Evolutionary conservation across 2,797 vertebrate genomes (phyloP).

Genomic region (Sebastes kiyomatsui): DNA sequence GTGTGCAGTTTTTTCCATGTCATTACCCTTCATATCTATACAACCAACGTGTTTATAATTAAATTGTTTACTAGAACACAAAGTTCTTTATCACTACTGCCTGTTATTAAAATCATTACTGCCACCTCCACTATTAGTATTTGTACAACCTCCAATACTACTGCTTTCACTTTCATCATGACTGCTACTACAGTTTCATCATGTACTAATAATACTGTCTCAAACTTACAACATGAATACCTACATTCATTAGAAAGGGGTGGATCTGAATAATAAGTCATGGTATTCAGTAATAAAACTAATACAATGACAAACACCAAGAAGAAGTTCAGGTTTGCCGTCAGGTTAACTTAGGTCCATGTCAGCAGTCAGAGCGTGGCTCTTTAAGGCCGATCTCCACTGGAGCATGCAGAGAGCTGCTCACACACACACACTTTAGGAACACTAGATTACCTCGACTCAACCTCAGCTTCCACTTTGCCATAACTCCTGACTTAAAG

Average conservation of each 20-base stretch:
- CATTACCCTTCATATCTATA: too few relatives aligned
- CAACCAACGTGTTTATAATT: background rate
- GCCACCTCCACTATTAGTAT: background rate
- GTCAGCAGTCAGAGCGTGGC: background rate
- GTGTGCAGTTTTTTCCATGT: too few relatives aligned
- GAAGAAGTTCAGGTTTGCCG: rapidly evolving
- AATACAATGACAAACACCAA: background rate
- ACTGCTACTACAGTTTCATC: too few relatives aligned
- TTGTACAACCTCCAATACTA: background rate
- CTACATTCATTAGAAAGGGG: background rate
- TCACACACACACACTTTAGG: background rate
- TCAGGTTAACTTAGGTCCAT: background rate
- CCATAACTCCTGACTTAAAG: background rate
- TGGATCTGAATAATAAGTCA: background rate
- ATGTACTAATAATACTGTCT: background rate
- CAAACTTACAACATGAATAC: background rate
- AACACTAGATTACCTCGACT: constrained; percentile 25
- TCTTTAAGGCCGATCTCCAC: constrained; percentile 7
- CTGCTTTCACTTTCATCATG: too few relatives aligned
- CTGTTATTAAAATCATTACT: background rate
- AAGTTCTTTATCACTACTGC: background rate
- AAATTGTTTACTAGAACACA: too few relatives aligned
- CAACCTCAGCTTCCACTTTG: constrained; percentile 16
- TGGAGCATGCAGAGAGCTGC: background rate
- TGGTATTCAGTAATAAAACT: background rate